Percentiles rank a stretch among this genome's conserved stretches.
Conservation (phyloP, 1,140 invertebrate genomes). For the Cataglyphis hispanica region DNA sequence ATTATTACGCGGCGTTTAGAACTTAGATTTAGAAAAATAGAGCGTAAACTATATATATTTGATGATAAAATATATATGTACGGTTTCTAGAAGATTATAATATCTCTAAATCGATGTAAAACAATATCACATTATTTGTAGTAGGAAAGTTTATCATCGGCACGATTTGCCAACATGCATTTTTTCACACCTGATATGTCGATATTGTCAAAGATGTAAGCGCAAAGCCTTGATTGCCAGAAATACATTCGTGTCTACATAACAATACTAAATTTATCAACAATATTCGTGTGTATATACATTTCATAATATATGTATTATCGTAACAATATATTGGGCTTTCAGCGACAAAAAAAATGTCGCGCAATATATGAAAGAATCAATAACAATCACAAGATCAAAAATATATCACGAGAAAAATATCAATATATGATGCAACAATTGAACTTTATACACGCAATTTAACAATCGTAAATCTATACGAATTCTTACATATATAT, state of each 20-base stretch:
- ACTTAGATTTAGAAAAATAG: constrained; percentile 40
- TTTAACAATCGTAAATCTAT: not conserved
- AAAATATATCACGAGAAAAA: constrained; percentile 33
- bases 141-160: constrained; percentile 45
- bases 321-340: constrained; percentile 45
- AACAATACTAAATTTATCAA: constrained; percentile 50
- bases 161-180: not conserved
- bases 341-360: constrained; percentile 24
- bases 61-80: constrained; percentile 54
- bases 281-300: constrained; percentile 38
- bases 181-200: constrained; percentile 43
- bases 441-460: constrained; percentile 40
- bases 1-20: not conserved
- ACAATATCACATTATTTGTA: constrained; percentile 50
- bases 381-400: constrained; percentile 34
- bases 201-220: constrained; percentile 58
- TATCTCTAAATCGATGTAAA: constrained; percentile 51
- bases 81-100: constrained; percentile 17
- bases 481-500: not conserved
- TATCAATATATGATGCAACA: constrained; percentile 46
- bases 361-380: constrained; percentile 54
- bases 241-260: constrained; percentile 39
- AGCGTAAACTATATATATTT: constrained; percentile 43
- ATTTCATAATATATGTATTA: constrained; percentile 39
- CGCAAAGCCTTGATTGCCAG: constrained; percentile 37